Percentiles rank a stretch among this genome's conserved stretches.
phyloP scores from a whole-genome alignment of 2,797 vertebrate genomes.

The Pyrocephalus nanus region DNA sequence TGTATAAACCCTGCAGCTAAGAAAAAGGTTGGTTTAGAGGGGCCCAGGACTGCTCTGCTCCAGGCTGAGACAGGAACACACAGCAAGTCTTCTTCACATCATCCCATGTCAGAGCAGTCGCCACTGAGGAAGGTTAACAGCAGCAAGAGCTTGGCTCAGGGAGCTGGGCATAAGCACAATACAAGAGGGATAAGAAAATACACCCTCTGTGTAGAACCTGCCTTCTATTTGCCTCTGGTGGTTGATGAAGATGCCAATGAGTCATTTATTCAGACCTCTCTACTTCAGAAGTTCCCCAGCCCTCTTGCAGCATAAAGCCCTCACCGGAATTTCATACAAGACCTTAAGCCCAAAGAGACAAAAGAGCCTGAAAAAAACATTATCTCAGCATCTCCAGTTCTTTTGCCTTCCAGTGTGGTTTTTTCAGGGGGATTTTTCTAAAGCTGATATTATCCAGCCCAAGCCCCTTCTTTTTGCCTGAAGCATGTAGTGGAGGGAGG shows the following conservation, averaged over 20 bases:
- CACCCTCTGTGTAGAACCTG: background rate
- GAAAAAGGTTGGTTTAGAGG: background rate
- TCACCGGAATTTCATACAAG: background rate
- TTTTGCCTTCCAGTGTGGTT: background rate
- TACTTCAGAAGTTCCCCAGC: background rate
- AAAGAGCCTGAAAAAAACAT: background rate
- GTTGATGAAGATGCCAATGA: background rate
- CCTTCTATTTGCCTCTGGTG: background rate
- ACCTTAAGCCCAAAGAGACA: background rate
- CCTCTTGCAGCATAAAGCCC: background rate
- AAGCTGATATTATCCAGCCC: background rate
- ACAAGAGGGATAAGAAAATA: background rate
- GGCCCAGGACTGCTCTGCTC: background rate
- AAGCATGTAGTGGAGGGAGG: rapidly evolving
- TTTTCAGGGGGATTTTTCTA: background rate
- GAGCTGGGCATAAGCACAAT: background rate
- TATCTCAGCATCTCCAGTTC: background rate
- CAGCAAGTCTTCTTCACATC: background rate
- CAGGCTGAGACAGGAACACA: background rate
- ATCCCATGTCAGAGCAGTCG: background rate
- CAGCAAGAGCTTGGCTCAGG: background rate
- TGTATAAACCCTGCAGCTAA: conserved; percentile 11
- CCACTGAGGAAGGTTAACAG: background rate
- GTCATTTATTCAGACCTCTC: background rate
- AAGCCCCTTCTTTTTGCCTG: background rate